phyloP scores from a whole-genome alignment of 2,113 vertebrate species.

The Pitta sordida region DNA sequence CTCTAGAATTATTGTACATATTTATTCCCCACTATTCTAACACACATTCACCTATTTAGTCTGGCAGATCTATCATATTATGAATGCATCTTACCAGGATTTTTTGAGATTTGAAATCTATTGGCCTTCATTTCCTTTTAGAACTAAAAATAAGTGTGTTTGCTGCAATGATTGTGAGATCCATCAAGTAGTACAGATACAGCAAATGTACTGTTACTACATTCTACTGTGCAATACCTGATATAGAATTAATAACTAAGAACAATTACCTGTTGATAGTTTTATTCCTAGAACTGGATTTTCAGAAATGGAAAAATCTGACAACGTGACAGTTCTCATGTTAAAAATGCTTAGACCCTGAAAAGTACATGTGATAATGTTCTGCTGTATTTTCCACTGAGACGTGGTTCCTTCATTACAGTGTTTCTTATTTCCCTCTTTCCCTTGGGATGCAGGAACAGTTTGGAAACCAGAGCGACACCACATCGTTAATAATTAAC shows the following conservation, averaged over 20 bases:
- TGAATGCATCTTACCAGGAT: background rate
- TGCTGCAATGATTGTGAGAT: background rate
- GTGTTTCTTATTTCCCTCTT: background rate
- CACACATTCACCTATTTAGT: background rate
- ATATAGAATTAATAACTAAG: background rate
- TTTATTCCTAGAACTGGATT: background rate
- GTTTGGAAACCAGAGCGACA: slow-evolving; percentile 22
- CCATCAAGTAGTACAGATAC: background rate
- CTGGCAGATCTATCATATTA: background rate
- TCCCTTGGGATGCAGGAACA: slow-evolving; percentile 16
- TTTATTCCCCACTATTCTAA: background rate
- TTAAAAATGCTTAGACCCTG: background rate
- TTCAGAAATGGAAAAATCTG: background rate
- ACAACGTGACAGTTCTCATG: background rate
- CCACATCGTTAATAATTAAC: slow-evolving; percentile 10
- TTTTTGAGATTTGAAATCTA: background rate
- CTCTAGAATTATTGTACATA: background rate
- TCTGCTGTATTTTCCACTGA: background rate
- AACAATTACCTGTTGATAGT: background rate
- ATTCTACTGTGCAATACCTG: background rate
- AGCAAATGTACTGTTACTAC: background rate
- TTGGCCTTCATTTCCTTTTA: background rate
- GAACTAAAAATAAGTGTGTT: background rate
- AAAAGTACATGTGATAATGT: background rate
- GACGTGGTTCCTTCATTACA: background rate